Evolutionary conservation across 2,797 vertebrate species (phyloP).

Genomic region (Harpagifer antarcticus): DNA sequence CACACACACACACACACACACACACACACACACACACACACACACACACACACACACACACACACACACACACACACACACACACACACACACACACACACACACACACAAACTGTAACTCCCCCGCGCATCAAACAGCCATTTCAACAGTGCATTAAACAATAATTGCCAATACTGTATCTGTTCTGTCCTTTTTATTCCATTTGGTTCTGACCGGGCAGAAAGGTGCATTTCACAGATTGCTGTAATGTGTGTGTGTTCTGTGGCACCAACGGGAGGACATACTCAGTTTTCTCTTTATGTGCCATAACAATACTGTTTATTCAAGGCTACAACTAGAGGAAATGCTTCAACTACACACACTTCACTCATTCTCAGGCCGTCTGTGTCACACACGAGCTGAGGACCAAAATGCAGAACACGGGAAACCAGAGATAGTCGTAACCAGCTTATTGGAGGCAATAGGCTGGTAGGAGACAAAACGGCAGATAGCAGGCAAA

Average conservation of each 20-base stretch:
- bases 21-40: constrained; percentile 5
- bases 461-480: too few species aligned
- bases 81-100: constrained; percentile 6
- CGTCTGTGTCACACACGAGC: too few species aligned
- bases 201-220: not conserved
- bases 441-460: too few species aligned
- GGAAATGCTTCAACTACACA: not conserved
- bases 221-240: not conserved
- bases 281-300: not conserved
- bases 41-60: too few species aligned
- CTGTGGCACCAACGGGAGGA: not conserved
- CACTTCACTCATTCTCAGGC: not conserved
- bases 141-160: constrained; percentile 28
- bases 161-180: not conserved
- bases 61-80: too few species aligned
- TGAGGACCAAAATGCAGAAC: too few species aligned
- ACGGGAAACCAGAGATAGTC: too few species aligned
- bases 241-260: not conserved
- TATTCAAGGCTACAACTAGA: not conserved
- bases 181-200: constrained; percentile 6
- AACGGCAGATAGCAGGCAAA: too few species aligned
- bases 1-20: too few species aligned
- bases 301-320: too few species aligned
- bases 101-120: constrained; percentile 14
- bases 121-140: constrained; percentile 1